A percentile compares a stretch with the other conserved stretches of the same genome.
phyloP scores from a whole-genome alignment of 2,113 vertebrate species.

The Megaceryle torquata region DNA sequence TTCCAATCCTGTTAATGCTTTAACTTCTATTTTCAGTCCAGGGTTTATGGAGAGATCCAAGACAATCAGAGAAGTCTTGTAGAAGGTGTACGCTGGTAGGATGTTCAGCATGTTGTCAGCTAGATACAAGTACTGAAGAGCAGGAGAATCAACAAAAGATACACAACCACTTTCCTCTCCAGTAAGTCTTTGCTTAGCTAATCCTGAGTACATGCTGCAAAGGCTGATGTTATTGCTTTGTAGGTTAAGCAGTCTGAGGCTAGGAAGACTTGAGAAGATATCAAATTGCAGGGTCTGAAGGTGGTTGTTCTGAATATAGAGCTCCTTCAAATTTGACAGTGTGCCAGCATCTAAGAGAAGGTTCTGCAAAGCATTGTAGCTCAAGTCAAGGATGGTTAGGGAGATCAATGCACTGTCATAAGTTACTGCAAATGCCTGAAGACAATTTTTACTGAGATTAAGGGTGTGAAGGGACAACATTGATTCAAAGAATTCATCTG shows the following conservation, averaged over 20 bases:
- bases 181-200: slow-evolving; percentile 13
- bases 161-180: slow-evolving; percentile 70
- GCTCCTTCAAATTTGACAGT: slow-evolving; percentile 70
- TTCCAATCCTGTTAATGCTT: slow-evolving; percentile 84
- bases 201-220: slow-evolving; percentile 50
- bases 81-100: slow-evolving; percentile 77
- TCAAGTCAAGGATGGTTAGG: slow-evolving; percentile 81
- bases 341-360: slow-evolving; percentile 68
- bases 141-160: slow-evolving; percentile 71
- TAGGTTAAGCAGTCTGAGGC: slow-evolving; percentile 79
- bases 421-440: slow-evolving; percentile 72
- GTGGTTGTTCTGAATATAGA: slow-evolving; percentile 82
- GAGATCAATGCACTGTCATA: slow-evolving; percentile 55
- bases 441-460: slow-evolving; percentile 92
- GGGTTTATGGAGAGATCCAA: slow-evolving; percentile 88
- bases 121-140: slow-evolving; percentile 80
- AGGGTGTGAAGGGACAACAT: slow-evolving; percentile 82
- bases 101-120: slow-evolving; percentile 77
- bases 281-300: slow-evolving; percentile 72
- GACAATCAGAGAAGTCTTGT: slow-evolving; percentile 74
- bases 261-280: slow-evolving; percentile 80
- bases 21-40: slow-evolving; percentile 75
- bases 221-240: slow-evolving; percentile 82
- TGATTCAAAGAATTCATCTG: slow-evolving; percentile 76
- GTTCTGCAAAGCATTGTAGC: slow-evolving; percentile 80